Evolutionary conservation across 1,140 invertebrate genomes (phyloP).

Genomic region (Dendroctonus valens): DNA sequence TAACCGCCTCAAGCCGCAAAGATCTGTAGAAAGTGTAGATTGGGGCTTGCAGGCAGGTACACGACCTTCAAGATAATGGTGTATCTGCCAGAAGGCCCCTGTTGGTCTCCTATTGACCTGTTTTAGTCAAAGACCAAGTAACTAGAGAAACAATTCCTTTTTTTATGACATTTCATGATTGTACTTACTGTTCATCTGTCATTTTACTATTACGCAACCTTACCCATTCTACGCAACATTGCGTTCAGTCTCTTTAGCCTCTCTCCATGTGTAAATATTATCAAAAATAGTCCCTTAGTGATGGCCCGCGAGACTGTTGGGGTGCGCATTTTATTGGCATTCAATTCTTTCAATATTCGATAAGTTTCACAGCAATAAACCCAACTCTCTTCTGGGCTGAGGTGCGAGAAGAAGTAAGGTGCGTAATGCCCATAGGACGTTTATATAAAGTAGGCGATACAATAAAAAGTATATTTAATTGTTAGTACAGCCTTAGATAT

Average conservation of each 20-base stretch:
- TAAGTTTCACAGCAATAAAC: not conserved
- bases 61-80: too few relatives aligned
- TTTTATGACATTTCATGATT: too few relatives aligned
- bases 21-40: too few relatives aligned
- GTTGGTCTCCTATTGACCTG: too few relatives aligned
- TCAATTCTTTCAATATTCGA: slow-evolving; percentile 1
- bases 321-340: not conserved
- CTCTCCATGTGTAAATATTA: not conserved
- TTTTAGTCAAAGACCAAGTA: too few relatives aligned
- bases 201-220: too few relatives aligned
- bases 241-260: too few relatives aligned
- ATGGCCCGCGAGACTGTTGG: not conserved
- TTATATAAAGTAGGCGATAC: slow-evolving; percentile 45
- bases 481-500: slow-evolving; percentile 49
- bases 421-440: slow-evolving; percentile 37
- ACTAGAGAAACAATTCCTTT: too few relatives aligned
- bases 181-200: too few relatives aligned
- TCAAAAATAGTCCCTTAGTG: not conserved
- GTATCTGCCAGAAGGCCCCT: too few relatives aligned
- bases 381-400: not conserved
- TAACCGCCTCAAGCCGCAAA: not conserved
- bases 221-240: too few relatives aligned
- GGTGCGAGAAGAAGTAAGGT: slow-evolving; percentile 35
- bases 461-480: slow-evolving; percentile 49
- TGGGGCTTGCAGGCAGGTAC: too few relatives aligned